Evolutionary conservation across 2,888 invertebrate species (phyloP), one percentile per base, ranked within the genome.

Genomic region (Galerucella nymphaeae): DNA sequence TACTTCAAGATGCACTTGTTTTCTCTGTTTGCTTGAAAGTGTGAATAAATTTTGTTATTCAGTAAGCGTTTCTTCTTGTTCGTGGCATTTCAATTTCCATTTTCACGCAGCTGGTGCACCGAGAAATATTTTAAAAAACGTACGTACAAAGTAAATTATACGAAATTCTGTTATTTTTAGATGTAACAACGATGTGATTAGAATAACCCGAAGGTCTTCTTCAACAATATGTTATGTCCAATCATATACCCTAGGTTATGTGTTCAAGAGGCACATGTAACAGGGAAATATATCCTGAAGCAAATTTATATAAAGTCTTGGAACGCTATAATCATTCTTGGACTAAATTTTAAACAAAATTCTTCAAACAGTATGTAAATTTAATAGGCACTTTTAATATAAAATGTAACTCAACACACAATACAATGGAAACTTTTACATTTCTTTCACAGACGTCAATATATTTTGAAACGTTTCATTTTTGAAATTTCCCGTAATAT

Each of bases 11-110:
- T 67, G 67, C 67, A 67, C 59, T 61, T 30, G 58, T 67, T 67
- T 67, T 23, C 67, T 59, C 50, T 61, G 59, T 67, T 67, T 61
- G 61, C 61, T 48, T 59, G 58, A 11, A 66, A 48, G 45, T 57
- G 48, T 48, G 61, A 67, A 67, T 67, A 67, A 45, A 67, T 67
- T 59, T 67, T 59, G 48, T 16, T 67, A 67, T 59, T 61, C 48
- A 18, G 41, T 58, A 41, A 58, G 20, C 18, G 38, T 41, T 30
- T 55, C 8, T 38, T 66, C 50, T 4, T 55, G 20, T 6, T 11
- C 3, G 45, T 13, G 45, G 13, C 45, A 45, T 45, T 45, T 45
- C 45, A 45, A 45, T 45, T 45, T 14, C 4, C 14, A 66, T 66
- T 55, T 18, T 55, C 0, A 48, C n/a, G 30, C 20, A 30, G 30